These are phyloP conservation scores for Ectemnius continuus DNA, from an alignment of 2,888 invertebrate species.

Conservation along the genomic window DNA sequence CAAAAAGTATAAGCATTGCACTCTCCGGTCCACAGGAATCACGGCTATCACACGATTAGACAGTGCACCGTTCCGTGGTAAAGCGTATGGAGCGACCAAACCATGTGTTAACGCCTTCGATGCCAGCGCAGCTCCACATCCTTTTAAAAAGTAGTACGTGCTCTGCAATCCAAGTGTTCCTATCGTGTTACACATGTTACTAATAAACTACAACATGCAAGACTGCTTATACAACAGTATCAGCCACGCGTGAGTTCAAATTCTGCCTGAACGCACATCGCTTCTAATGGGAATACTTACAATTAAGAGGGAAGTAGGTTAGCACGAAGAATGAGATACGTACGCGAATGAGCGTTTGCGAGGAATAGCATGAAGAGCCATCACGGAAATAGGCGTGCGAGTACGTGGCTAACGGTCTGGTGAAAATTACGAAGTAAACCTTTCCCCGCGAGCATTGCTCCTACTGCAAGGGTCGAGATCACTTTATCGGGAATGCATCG, in stretches of 20 bases:
- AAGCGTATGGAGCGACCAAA: no score
- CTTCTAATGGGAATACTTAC: slow-evolving; percentile 20
- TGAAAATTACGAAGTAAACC: slow-evolving; percentile 51
- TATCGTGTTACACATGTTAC: no score
- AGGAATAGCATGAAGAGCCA: no score
- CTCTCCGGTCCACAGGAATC: not conserved
- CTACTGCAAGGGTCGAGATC: slow-evolving; percentile 25
- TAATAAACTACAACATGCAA: no score
- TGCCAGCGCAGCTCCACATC: no score
- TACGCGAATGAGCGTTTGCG: not conserved
- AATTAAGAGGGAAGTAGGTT: not conserved
- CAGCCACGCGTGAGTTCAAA: no score
- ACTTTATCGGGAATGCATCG: slow-evolving; percentile 53
- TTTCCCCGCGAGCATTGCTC: slow-evolving; percentile 29
- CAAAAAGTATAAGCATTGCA: slow-evolving; percentile 1
- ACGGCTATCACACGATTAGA: no score
- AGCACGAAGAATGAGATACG: slow-evolving; percentile 14
- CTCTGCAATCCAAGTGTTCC: no score
- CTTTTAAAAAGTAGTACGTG: no score
- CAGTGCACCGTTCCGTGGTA: no score
- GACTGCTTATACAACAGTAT: no score
- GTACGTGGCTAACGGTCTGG: slow-evolving; percentile 49
- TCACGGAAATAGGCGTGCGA: slow-evolving; percentile 31
- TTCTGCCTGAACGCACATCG: slow-evolving; percentile 24
- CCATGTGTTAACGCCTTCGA: no score